Evolutionary conservation across 1,140 invertebrate genomes (phyloP).

Genomic region (Glossosoma conforme): DNA sequence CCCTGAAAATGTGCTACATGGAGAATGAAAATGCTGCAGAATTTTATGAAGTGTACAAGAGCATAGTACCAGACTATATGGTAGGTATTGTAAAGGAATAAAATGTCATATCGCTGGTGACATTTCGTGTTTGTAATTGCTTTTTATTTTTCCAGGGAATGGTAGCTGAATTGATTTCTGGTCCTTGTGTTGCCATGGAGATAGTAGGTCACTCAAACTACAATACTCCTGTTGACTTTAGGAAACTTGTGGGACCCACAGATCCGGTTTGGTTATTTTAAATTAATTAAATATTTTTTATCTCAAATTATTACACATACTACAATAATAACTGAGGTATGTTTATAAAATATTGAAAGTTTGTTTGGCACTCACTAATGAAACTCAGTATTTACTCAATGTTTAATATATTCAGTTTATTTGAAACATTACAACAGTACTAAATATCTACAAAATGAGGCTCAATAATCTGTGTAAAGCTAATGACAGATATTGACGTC

Average conservation of each 20-base stretch:
- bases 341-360: neutral
- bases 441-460: too few species aligned
- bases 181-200: conserved; percentile 82
- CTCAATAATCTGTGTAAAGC: too few species aligned
- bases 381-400: too few species aligned
- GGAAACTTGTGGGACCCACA: conserved; percentile 78
- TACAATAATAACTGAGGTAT: conserved; percentile 1
- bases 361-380: neutral
- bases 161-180: conserved; percentile 75
- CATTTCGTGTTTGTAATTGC: conserved; percentile 3
- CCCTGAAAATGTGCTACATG: conserved; percentile 73
- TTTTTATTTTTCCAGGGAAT: conserved; percentile 56
- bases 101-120: too few species aligned
- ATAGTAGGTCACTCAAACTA: conserved; percentile 58
- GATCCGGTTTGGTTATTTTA: conserved; percentile 67
- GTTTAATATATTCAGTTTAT: too few species aligned
- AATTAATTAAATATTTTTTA: conserved; percentile 1
- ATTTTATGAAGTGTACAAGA: conserved; percentile 91
- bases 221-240: conserved; percentile 68
- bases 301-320: neutral
- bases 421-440: too few species aligned
- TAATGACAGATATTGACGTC: too few species aligned
- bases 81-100: conserved; percentile 45
- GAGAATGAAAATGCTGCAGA: conserved; percentile 79
- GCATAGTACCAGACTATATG: conserved; percentile 78